Evolutionary conservation across 2,888 invertebrate species (phyloP).

Genomic region (Azorinus chamasolen): DNA sequence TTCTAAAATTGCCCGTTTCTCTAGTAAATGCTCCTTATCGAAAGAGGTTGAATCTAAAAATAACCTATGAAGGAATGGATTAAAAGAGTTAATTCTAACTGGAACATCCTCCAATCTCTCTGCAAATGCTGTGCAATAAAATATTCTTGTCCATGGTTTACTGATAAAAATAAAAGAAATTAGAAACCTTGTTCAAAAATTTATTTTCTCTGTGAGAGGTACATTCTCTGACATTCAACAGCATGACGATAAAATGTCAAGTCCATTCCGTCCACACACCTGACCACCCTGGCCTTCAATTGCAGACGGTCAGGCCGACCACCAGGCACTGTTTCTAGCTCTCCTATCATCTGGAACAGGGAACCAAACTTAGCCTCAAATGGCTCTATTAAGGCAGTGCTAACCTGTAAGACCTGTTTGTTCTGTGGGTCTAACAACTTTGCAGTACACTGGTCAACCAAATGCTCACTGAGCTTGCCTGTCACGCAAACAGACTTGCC

Average conservation of each 20-base stretch:
- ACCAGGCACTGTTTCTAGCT: constrained; percentile 51
- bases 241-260: constrained; percentile 70
- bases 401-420: constrained; percentile 52
- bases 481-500: constrained; percentile 51
- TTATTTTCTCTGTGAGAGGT: constrained; percentile 47
- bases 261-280: constrained; percentile 77
- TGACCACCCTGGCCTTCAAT: constrained; percentile 70
- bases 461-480: constrained; percentile 68
- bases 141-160: too few species aligned
- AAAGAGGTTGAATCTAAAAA: too few species aligned
- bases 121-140: too few species aligned
- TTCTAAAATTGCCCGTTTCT: too few species aligned
- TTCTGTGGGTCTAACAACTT: constrained; percentile 66
- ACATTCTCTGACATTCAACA: constrained; percentile 68
- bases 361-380: constrained; percentile 69
- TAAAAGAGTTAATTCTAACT: too few species aligned
- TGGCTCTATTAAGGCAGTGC: constrained; percentile 75
- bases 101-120: too few species aligned
- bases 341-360: constrained; percentile 75
- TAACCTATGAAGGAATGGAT: too few species aligned
- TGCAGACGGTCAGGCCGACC: constrained; percentile 7
- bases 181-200: too few species aligned
- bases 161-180: too few species aligned
- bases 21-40: too few species aligned
- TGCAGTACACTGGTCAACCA: constrained; percentile 62